A percentile compares a stretch with the other conserved stretches of the same genome.
Conservation (phyloP, 2,888 invertebrate genomes). For the Phyllotreta striolata region DNA sequence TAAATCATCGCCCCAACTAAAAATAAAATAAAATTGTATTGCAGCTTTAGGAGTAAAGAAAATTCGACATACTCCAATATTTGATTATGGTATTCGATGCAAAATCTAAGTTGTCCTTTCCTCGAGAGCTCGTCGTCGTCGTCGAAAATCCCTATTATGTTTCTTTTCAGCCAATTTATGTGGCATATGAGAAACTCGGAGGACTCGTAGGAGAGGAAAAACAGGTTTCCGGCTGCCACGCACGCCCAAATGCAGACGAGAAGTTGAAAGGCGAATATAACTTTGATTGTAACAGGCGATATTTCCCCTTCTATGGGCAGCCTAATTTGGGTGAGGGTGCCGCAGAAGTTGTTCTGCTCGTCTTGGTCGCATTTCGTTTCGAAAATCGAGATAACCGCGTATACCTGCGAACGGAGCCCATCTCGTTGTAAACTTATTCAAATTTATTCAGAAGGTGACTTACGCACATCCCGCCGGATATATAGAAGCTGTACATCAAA, state of each 20-base stretch:
- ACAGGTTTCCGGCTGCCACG: constrained; percentile 18
- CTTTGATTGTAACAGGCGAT: constrained; percentile 14
- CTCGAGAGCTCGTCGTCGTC: constrained; percentile 10
- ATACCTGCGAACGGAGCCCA: constrained; percentile 17
- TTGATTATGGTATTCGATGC: constrained; percentile 35
- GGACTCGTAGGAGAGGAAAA: constrained; percentile 33
- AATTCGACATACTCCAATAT: constrained; percentile 33
- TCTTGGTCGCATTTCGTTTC: constrained; percentile 25
- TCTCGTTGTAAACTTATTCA: background rate
- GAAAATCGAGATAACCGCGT: constrained; percentile 13
- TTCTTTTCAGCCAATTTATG: constrained; percentile 28
- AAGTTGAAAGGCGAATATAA: constrained; percentile 26
- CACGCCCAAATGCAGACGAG: constrained; percentile 17
- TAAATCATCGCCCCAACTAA: constrained; percentile 28
- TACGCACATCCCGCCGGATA: constrained; percentile 16
- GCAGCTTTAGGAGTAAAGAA: background rate
- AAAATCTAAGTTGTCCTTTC: constrained; percentile 25
- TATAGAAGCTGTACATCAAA: constrained; percentile 23
- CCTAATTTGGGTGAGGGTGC: constrained; percentile 32
- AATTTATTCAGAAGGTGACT: constrained; percentile 1
- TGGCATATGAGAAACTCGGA: constrained; percentile 32
- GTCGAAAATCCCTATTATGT: constrained; percentile 30
- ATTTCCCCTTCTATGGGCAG: constrained; percentile 27
- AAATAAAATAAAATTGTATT: constrained; percentile 7
- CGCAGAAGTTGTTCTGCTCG: constrained; percentile 29